Conservation (phyloP, 2,888 invertebrate species). For the Lasioglossum villosulum region DNA sequence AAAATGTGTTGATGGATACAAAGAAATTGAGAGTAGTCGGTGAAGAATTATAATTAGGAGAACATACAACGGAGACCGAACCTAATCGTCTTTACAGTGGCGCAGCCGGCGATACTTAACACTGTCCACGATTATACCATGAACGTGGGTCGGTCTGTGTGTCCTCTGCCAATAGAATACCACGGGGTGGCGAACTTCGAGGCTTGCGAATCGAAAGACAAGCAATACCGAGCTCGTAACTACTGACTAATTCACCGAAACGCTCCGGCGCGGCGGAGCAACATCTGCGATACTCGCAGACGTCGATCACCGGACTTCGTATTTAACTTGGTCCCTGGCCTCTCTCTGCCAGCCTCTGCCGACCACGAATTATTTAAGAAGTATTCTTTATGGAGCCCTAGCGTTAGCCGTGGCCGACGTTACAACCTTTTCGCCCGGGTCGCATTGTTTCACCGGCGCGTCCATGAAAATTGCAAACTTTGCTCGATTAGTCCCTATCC, state of each 20-base stretch:
- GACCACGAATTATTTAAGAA: constrained; percentile 24
- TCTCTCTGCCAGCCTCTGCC: background rate
- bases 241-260: constrained; percentile 44
- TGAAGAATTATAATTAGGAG: background rate
- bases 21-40: too few relatives aligned
- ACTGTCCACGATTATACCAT: constrained; percentile 11
- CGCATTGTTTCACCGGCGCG: constrained; percentile 31
- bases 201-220: constrained; percentile 63
- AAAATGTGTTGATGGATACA: background rate
- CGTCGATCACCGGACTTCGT: constrained; percentile 31
- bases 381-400: constrained; percentile 6
- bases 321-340: constrained; percentile 19
- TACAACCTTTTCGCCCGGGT: constrained; percentile 23
- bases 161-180: constrained; percentile 52
- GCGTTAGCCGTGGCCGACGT: background rate
- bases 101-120: constrained; percentile 15
- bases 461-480: constrained; percentile 59
- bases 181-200: constrained; percentile 1
- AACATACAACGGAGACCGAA: background rate
- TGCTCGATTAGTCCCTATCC: constrained; percentile 46
- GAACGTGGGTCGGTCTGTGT: constrained; percentile 23
- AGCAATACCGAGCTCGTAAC: constrained; percentile 45
- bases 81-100: constrained; percentile 24
- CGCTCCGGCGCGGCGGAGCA: constrained; percentile 29
- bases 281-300: constrained; percentile 35